Base-by-base conservation (phyloP, 2,888 invertebrate species). In the Luffia ferchaultella region DNA sequence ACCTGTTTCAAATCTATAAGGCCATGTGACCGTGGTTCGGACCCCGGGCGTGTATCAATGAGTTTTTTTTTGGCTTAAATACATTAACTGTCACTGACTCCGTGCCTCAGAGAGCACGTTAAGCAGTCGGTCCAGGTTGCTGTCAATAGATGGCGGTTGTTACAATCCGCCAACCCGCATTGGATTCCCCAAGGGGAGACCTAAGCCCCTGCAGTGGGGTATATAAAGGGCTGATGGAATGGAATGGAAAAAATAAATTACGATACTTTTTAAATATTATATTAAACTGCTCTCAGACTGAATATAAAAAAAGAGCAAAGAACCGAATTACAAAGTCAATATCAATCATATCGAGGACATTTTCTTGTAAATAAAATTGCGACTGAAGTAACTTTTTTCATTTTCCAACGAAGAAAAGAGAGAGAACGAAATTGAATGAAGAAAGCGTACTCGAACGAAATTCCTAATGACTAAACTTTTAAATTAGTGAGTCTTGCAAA, bases 391-490 rank as follows among this genome's bases (percentile, higher is more conserved):
- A 30, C 30, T 30, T 30, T 30, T 30, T 30, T 30, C 30, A 30
- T 30, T 30, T 30, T 3, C 30, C 30, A 30, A 3, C 3, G 30
- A 3, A 30, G 30, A 12, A 30, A 30, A 12, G 5, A 30, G 12
- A 30, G 30, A 30, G 5, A 12, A 30, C 30, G 12, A 12, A 30
- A 30, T 30, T 30, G 5, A 30, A 30, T 30, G 30, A 30, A 30
- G 30, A 30, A 30, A 30, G 30, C 30, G 3, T 30, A 30, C 30
- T 30, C 12, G 30, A 30, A 30, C 30, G 30, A 30, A 30, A 30
- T 30, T 53, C 52, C 48, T 54, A 53, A 54, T 54, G 54, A 54
- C 51, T 45, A 51, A 54, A 54, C 48, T 54, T 54, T 53, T 50
- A 53, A 53, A 53, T 54, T 53, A 53, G 53, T 53, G 45, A 52